Conservation (phyloP, 2,797 vertebrate species). For the Synaphobranchus kaupii region DNA sequence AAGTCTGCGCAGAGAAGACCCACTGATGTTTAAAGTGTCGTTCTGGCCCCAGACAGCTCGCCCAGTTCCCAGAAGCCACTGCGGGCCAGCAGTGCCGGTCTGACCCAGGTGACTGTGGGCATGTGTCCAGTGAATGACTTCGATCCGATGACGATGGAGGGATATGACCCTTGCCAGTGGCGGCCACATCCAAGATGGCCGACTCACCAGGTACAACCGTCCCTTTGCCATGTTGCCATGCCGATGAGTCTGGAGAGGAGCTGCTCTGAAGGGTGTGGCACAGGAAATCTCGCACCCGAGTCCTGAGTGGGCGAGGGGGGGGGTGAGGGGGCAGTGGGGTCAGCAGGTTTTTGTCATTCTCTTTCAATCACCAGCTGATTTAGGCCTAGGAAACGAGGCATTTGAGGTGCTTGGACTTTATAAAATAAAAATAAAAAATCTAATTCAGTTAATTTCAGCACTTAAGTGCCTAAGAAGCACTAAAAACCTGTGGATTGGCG, state of each 20-base stretch:
- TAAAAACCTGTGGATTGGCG: too few species aligned
- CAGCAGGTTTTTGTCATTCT: background rate
- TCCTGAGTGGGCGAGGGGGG: background rate
- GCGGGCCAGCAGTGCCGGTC: background rate
- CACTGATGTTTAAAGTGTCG: background rate
- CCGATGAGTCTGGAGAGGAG: background rate
- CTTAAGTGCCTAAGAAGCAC: too few species aligned
- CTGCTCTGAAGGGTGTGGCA: background rate
- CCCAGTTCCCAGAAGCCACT: background rate
- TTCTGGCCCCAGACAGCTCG: background rate
- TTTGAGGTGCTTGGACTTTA: background rate
- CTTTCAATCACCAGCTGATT: background rate
- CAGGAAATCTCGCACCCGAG: too few species aligned
- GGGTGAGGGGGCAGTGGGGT: background rate
- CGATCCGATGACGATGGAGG: background rate
- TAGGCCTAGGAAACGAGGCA: background rate
- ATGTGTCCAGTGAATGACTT: background rate
- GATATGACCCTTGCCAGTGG: background rate
- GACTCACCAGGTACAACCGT: background rate
- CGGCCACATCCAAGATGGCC: background rate
- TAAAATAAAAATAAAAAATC: too few species aligned
- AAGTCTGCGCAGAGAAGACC: background rate
- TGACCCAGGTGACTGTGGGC: background rate
- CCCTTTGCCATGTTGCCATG: background rate
- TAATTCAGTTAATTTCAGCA: too few species aligned